Evolutionary conservation across 2,113 vertebrate species (phyloP), one percentile per base, ranked within the genome.

Genomic region (Mola mola): DNA sequence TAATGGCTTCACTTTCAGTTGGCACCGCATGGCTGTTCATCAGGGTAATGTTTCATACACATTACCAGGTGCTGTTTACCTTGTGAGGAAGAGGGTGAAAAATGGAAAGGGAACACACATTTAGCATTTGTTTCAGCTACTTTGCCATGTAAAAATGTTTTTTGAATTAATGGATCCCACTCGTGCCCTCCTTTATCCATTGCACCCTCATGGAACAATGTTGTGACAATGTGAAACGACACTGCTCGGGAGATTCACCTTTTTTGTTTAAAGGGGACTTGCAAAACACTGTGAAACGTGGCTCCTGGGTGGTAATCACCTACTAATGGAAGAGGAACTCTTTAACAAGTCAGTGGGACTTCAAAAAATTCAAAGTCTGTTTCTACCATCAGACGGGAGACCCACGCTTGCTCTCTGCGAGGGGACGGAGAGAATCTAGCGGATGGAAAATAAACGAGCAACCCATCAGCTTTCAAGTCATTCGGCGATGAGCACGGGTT

Each of bases 1-100:
- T 91, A 90, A 89, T 88, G 72, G 75, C 77, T 72, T 77, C 75
- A 75, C 77, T 84, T 87, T 79, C 67, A 78, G 78, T 61, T 43
- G 67, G 74, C 78, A 51, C 66, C 40, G 63, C 78, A 60, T 59
- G 83, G 71, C 51, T 76, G 79, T 85, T 86, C 83, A 84, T 85
- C 78, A 80, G 84, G 75, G 70, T 85, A 84, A 87, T 87, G 85
- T 71, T 85, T 76, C 77, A 80, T 64, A 75, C 56, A 76, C 61
- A 72, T 79, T 82, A 83, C 81, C 81, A 74, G 83, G 46, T 79
- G 75, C 76, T 81, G 70, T 80, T 88, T 83, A 80, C 85, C 75
- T 77, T 77, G 26, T 10, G 3, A 67, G 9, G 51, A 63, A 40
- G 60, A 13, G 11, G 40, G 62, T 31, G 63, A 8, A 4, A 58